phyloP scores from a whole-genome alignment of 2,113 vertebrate genomes.

The Pungitius pungitius region DNA sequence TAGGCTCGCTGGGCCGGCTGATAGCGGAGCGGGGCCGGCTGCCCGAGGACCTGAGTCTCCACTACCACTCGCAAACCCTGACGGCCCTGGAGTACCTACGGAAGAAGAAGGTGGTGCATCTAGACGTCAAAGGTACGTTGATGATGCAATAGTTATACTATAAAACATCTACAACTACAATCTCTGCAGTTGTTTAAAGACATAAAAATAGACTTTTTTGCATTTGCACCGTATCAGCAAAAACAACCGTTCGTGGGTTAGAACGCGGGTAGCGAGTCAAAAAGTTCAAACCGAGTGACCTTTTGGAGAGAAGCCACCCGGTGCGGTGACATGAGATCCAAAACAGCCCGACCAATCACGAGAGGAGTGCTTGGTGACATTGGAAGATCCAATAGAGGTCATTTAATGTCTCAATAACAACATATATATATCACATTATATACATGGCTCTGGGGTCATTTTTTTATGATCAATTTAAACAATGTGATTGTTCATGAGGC shows the following conservation, averaged over 20 bases:
- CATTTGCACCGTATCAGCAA: background rate
- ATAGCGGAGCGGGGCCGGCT: constrained; percentile 87
- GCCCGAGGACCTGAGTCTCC: constrained; percentile 90
- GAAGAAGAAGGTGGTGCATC: constrained; percentile 86
- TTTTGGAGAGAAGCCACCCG: background rate
- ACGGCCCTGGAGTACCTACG: constrained; percentile 89
- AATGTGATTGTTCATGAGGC: no score
- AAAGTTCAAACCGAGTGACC: background rate
- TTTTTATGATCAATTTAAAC: no score
- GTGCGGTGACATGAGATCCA: background rate
- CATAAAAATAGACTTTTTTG: background rate
- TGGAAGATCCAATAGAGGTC: background rate
- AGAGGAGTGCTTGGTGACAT: background rate
- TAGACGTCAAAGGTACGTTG: constrained; percentile 93
- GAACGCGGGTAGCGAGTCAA: background rate
- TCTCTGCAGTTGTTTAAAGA: background rate
- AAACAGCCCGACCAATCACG: background rate
- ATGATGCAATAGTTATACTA: background rate
- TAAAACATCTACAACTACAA: background rate
- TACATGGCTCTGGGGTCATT: no score
- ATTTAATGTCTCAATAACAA: background rate
- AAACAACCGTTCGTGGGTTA: background rate
- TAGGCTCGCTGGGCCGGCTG: constrained; percentile 90
- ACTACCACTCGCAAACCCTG: constrained; percentile 88
- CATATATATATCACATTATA: background rate